These are phyloP conservation scores for Probosciger aterrimus DNA, from an alignment of 2,113 vertebrate genomes.

Conservation along the genomic window DNA sequence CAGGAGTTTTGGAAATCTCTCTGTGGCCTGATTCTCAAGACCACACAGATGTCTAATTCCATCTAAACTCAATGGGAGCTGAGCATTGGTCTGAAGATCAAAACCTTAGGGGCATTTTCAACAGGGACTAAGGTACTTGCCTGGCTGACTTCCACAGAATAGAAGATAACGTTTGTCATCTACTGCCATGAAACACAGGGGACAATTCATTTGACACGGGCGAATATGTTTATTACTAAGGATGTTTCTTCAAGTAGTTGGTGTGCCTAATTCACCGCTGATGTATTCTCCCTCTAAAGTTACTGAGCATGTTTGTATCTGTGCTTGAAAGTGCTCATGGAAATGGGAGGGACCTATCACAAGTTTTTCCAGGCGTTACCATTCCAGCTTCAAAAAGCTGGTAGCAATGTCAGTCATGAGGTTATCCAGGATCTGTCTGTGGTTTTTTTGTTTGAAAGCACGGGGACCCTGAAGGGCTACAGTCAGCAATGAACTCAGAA, in stretches of 20 bases:
- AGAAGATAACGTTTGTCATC: neutral
- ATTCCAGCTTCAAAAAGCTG: neutral
- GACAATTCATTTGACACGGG: neutral
- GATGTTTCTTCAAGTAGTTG: neutral
- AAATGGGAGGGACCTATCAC: neutral
- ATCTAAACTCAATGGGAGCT: neutral
- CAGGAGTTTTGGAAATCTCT: neutral
- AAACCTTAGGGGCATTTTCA: neutral
- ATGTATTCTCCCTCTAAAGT: neutral
- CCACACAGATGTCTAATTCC: neutral
- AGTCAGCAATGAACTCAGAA: neutral
- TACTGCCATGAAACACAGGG: rapidly evolving
- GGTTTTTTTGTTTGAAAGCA: neutral
- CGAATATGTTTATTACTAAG: neutral
- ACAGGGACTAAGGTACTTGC: neutral
- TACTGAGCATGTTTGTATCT: rapidly evolving
- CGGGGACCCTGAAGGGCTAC: neutral
- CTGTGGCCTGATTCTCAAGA: rapidly evolving
- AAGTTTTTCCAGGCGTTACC: neutral
- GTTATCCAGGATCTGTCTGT: neutral
- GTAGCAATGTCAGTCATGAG: neutral
- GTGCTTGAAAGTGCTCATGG: neutral
- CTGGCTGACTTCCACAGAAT: neutral
- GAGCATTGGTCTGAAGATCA: neutral
- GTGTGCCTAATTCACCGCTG: neutral